Percentiles rank a stretch among this genome's conserved stretches.
Conservation (phyloP, 2,888 invertebrate species). For the Catonia carolina region DNA sequence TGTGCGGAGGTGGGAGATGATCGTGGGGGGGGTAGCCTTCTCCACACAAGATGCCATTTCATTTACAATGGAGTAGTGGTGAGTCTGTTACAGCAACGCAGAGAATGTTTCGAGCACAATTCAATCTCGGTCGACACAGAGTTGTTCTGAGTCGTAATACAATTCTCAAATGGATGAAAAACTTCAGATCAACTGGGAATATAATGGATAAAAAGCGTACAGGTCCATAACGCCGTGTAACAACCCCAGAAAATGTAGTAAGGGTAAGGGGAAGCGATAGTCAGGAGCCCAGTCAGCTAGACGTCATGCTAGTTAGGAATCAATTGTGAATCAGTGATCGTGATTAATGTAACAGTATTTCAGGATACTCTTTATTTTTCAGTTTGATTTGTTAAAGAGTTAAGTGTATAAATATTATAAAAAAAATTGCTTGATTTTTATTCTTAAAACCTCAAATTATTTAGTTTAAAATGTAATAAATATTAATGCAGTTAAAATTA, state of each 20-base stretch:
- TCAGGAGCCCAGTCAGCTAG: constrained; percentile 11
- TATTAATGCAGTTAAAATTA: background rate
- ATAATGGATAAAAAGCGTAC: constrained; percentile 11
- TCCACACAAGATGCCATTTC: background rate
- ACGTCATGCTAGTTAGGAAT: constrained; percentile 10
- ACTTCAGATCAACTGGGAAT: constrained; percentile 9
- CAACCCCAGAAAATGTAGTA: constrained; percentile 15
- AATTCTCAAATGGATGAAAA: constrained; percentile 18
- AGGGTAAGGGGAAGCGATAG: constrained; percentile 11
- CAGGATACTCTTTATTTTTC: too few relatives aligned
- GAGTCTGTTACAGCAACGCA: background rate
- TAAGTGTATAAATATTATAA: too few relatives aligned
- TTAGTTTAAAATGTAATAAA: too few relatives aligned
- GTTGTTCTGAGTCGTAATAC: constrained; percentile 16
- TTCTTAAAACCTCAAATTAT: too few relatives aligned
- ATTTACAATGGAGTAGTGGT: background rate
- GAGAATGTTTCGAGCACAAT: background rate
- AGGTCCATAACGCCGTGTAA: constrained; percentile 12
- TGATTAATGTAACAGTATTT: too few relatives aligned
- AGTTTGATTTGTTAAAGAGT: too few relatives aligned
- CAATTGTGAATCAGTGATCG: constrained; percentile 10
- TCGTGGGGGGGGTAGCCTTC: constrained; percentile 1
- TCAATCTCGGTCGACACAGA: constrained; percentile 13
- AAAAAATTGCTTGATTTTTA: too few relatives aligned
- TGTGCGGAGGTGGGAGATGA: background rate